Conservation (phyloP, 2,888 invertebrate species). For the Polyommatus icarus region DNA sequence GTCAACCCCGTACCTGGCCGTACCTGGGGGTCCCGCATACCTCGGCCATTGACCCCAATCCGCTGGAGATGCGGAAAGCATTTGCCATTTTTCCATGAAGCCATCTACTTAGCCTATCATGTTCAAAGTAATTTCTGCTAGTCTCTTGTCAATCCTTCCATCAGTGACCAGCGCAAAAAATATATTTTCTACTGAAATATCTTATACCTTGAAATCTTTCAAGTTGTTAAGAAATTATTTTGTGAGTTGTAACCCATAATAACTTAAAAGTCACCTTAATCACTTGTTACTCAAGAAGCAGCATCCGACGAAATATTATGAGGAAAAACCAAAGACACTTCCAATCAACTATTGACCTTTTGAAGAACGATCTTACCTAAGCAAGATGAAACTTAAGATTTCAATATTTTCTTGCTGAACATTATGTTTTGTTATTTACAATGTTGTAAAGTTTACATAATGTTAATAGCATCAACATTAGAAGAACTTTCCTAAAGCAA, state of each 20-base stretch:
- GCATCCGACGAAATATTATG: background rate
- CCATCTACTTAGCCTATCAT: background rate
- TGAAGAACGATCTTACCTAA: background rate
- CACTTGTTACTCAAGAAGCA: background rate
- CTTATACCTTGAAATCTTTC: background rate
- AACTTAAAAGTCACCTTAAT: background rate
- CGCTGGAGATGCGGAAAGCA: background rate
- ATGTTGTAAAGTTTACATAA: conserved; percentile 22
- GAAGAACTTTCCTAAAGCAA: conserved; percentile 12
- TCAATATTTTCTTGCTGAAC: background rate
- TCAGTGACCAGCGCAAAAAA: too few relatives aligned
- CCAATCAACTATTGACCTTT: background rate
- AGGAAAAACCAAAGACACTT: background rate
- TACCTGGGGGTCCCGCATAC: background rate
- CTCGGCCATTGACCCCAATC: background rate
- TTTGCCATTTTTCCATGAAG: background rate
- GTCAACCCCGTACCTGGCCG: background rate
- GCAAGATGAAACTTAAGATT: background rate
- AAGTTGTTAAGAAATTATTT: background rate
- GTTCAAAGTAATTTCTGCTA: background rate
- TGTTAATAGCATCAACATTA: background rate
- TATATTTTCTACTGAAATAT: too few relatives aligned
- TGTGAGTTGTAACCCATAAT: background rate
- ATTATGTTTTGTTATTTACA: background rate
- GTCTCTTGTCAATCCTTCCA: too few relatives aligned